Conservation (phyloP, 1,140 invertebrate species). For the Drosophila busckii region DNA sequence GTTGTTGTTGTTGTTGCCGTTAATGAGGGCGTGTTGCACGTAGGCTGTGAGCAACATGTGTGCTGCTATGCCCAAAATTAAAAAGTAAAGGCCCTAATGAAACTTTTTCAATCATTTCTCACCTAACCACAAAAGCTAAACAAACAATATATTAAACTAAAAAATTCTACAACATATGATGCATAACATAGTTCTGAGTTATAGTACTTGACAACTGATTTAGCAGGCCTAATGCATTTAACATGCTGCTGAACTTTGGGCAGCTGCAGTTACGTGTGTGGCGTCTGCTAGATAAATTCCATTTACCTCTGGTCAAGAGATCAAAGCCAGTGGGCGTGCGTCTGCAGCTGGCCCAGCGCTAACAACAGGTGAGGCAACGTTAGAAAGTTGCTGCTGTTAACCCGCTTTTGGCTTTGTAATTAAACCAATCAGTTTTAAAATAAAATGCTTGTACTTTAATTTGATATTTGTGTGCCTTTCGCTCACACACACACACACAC, state of each 20-base stretch:
- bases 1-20: constrained; percentile 2
- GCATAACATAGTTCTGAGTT: constrained; percentile 33
- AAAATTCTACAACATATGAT: constrained; percentile 31
- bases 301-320: constrained; percentile 44
- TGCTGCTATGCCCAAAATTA: constrained; percentile 23
- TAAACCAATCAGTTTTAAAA: constrained; percentile 66
- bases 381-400: constrained; percentile 44
- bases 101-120: constrained; percentile 35
- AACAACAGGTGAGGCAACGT: constrained; percentile 43
- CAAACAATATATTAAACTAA: constrained; percentile 61
- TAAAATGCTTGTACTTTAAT: constrained; percentile 18
- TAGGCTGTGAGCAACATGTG: constrained; percentile 28
- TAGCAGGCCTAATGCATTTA: constrained; percentile 23
- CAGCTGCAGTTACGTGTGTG: constrained; percentile 47
- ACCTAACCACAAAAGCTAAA: constrained; percentile 38
- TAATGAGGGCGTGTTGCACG: constrained; percentile 43
- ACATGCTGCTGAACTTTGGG: constrained; percentile 42
- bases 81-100: constrained; percentile 23
- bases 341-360: constrained; percentile 13
- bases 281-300: constrained; percentile 57
- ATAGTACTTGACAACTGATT: constrained; percentile 56
- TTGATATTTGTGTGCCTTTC: constrained; percentile 1
- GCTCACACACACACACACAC: not conserved
- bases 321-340: constrained; percentile 47
- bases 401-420: constrained; percentile 39